Conservation (phyloP, 2,113 vertebrate genomes). For the Ptyas mucosa region DNA sequence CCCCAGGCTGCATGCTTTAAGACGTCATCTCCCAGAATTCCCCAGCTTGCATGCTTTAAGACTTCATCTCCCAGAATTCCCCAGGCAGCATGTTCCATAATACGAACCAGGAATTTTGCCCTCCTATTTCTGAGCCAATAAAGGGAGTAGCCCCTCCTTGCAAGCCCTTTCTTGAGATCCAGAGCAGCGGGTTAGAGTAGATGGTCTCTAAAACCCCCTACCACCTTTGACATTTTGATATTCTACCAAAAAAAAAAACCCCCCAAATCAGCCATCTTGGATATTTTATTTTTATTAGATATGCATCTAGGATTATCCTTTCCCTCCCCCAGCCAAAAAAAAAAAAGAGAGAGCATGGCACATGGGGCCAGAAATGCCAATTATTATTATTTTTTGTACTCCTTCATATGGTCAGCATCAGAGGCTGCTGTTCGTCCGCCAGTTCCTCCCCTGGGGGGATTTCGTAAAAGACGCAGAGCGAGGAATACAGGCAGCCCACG, state of each 20-base stretch:
- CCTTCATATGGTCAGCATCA: slow-evolving; percentile 66
- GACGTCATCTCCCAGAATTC: neutral
- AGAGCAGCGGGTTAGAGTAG: neutral
- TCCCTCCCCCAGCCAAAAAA: neutral
- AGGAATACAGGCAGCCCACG: slow-evolving; percentile 88
- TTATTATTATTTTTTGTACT: no score
- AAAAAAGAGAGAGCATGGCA: no score
- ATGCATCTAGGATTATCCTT: neutral
- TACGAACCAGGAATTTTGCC: neutral
- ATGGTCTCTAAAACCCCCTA: neutral
- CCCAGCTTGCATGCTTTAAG: neutral
- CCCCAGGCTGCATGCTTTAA: no score
- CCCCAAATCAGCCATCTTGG: neutral
- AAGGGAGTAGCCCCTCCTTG: neutral
- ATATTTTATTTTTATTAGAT: neutral
- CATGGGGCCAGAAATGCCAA: fast-evolving
- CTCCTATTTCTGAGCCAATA: neutral
- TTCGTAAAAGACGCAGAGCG: slow-evolving; percentile 86
- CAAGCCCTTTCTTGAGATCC: neutral
- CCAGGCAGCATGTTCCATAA: neutral
- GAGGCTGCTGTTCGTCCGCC: slow-evolving; percentile 81
- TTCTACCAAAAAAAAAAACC: neutral
- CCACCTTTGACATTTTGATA: neutral
- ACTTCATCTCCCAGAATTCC: neutral
- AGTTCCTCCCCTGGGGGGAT: slow-evolving; percentile 76